Base-by-base conservation (phyloP, 2,888 invertebrate species). In the Galerucella calmariensis region DNA sequence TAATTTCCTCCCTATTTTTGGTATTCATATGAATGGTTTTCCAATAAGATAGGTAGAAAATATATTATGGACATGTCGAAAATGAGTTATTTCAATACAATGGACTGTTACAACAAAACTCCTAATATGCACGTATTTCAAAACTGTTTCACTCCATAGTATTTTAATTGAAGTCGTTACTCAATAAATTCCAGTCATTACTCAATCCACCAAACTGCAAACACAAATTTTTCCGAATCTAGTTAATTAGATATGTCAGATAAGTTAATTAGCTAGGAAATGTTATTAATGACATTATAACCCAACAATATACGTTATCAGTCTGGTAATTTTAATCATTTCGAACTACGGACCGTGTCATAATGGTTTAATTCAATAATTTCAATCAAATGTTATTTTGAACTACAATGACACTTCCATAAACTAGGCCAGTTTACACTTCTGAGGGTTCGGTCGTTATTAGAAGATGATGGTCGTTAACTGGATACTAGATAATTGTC, bases 281-380 rank as follows among this genome's bases (percentile, higher is more conserved):
- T 44, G 11, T 48, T 72, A 72, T 72, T 72, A 66, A 72, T 72
- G 72, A 72, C 66, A 35, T 27, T 71, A 71, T 41, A 53, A 56
- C 16, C 46, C 66, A 58, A 71, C 46, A 53, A 61, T 51, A 66
- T 61, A 46, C 66, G 74, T 74, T 74, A 74, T 74, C 74, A 70
- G 72, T 72, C 68, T 66, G 27, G 69, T 65, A 46, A 72, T 75
- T 77, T 76, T 75, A 76, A 76, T 75, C 77, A 69, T 69, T 56
- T 51, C 73, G 74, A 69, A 56, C 69, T 66, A 51, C 74, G 35
- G 67, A 75, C 69, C 74, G 65, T 75, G 65, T 72, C 75, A 73
- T 67, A 70, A 41, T 14, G 35, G 66, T 61, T 66, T 68, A 72
- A 77, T 77, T 77, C 74, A 77, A 77, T 77, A 76, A 77, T 75